These are phyloP conservation scores for Garrulus glandarius DNA, from an alignment of 2,797 vertebrate species.

Conservation along the genomic window DNA sequence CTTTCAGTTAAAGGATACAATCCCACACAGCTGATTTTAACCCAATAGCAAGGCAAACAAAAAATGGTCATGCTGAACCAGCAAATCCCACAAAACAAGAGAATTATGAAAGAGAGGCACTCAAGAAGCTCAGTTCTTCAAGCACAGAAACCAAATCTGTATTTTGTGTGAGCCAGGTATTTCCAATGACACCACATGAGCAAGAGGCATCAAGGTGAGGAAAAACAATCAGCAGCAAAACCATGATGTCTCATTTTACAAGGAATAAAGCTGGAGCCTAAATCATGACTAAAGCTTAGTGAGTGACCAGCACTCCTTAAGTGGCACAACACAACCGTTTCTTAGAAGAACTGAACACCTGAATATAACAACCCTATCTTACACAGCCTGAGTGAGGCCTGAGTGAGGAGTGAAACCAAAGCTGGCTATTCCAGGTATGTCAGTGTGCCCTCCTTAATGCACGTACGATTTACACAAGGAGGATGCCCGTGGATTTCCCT, in stretches of 20 bases:
- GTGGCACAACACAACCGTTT: neutral
- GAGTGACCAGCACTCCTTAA: neutral
- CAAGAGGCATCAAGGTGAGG: neutral
- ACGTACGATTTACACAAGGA: neutral
- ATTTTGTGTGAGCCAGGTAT: neutral
- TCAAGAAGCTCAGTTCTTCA: neutral
- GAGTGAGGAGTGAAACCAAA: neutral
- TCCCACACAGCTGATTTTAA: neutral
- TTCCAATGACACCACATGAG: neutral
- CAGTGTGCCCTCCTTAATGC: neutral
- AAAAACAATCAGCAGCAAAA: neutral
- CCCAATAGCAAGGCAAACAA: neutral
- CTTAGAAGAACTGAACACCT: neutral
- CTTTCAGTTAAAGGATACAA: neutral
- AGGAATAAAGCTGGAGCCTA: neutral
- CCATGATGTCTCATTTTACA: neutral
- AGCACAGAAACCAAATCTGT: neutral
- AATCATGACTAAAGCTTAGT: neutral
- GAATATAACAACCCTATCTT: neutral
- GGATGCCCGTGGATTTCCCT: rapidly evolving
- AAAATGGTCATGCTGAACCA: neutral
- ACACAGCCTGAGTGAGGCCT: neutral
- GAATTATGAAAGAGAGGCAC: neutral
- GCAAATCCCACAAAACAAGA: neutral
- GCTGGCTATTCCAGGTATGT: neutral